A percentile compares a stretch with the other conserved stretches of the same genome.
Conservation (phyloP, 2,797 vertebrate genomes). For the Serranus cabrilla region DNA sequence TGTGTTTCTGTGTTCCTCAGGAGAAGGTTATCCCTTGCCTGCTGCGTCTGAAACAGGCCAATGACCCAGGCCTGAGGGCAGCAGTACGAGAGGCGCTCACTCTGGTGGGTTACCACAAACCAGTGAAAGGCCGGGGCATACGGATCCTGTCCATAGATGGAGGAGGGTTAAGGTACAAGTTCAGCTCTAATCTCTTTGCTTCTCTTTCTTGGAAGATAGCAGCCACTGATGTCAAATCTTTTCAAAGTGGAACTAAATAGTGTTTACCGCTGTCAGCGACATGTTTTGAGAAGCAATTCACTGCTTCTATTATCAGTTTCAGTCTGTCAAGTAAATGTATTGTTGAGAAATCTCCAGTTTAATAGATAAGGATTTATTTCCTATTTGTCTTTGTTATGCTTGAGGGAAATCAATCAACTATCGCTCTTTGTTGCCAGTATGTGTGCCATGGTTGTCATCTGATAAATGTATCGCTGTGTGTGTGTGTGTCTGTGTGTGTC, state of each 20-base stretch:
- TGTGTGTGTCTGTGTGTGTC: too few species aligned
- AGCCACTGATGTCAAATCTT: background rate
- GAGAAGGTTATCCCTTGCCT: constrained; percentile 93
- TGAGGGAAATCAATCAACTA: background rate
- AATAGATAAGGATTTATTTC: background rate
- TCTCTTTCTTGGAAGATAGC: background rate
- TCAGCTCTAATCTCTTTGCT: background rate
- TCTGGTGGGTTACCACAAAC: constrained; percentile 92
- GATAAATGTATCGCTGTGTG: background rate
- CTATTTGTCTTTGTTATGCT: constrained; percentile 1
- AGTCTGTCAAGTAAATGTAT: constrained; percentile 1
- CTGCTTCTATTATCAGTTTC: background rate
- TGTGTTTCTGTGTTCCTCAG: constrained; percentile 77
- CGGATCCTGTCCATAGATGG: constrained; percentile 95
- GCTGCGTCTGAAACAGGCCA: constrained; percentile 90
- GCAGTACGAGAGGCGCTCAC: constrained; percentile 93
- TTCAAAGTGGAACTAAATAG: background rate
- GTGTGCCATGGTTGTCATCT: background rate
- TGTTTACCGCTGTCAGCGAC: constrained; percentile 1
- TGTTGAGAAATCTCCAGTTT: constrained; percentile 12
- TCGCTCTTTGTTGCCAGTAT: background rate
- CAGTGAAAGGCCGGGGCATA: constrained; percentile 93
- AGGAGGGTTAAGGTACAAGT: constrained; percentile 92
- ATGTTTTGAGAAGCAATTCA: background rate
- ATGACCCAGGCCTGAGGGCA: constrained; percentile 91